Base-by-base conservation (phyloP, 2,113 vertebrate genomes). In the Rhagologus leucostigma region DNA sequence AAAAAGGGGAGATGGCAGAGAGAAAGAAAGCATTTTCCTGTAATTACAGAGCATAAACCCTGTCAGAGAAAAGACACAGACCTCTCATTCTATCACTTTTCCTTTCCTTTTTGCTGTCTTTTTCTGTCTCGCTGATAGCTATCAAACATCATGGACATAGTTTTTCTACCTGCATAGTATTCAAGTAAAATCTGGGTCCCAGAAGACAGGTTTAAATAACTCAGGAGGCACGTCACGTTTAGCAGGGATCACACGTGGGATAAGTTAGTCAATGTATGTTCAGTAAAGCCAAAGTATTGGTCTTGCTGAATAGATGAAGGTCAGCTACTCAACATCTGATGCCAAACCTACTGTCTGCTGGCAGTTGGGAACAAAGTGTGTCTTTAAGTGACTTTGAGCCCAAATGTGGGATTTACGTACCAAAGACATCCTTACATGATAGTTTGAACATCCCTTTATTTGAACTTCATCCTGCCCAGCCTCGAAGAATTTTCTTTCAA, bases 21-120 rank as follows among this genome's bases (percentile, higher is more conserved):
- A 68, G 11, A 46, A 21, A 79, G 6, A 82, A 84, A 95, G 27
- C 39, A 70, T 94, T 47, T 91, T 88, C 12, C 24, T 71, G 41
- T 91, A 88, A 95, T 95, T 93, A 91, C 68, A 93, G 79, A 85
- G 52, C 95, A 92, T 84, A 96, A 87, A 82, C 70, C 20, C 41
- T 86, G 64, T 62, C 83, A 93, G n/a, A 89, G 64, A 67, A 88
- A 95, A 93, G 52, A 82, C 47, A 53, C 33, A 94, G 53, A 67
- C 56, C 37, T 80, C 24, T 67, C 20, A 64, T 93, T 89, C 62
- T 60, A 71, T 77, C 7, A 19, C 2, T 70, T 86, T 84, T 89
- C 27, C 39, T 60, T 85, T 79, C 68, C 56, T 77, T 87, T 85
- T 83, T 56, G 7, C 35, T 37, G 13, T 7, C 15, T 78, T 87